A percentile compares a stretch with the other conserved stretches of the same genome.
phyloP scores from a whole-genome alignment of 2,888 invertebrate genomes.

The Folsomia manolachei region DNA sequence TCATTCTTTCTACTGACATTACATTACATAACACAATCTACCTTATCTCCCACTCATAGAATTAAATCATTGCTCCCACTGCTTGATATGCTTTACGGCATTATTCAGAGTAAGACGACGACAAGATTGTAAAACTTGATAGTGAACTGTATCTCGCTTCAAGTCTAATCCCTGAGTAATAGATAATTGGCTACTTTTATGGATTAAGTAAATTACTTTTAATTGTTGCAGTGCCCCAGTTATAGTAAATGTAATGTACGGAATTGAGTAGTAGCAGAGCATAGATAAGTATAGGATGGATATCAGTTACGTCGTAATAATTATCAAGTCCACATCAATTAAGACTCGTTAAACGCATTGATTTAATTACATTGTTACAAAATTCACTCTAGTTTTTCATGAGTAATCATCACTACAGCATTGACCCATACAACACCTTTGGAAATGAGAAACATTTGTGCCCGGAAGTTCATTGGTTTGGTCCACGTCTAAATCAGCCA shows the following conservation, averaged over 20 bases:
- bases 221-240: slow-evolving; percentile 2
- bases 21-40: no score
- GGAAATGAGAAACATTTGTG: slow-evolving; percentile 20
- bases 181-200: neutral
- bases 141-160: neutral
- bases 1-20: neutral
- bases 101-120: slow-evolving; percentile 4
- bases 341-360: neutral
- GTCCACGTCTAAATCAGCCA: slow-evolving; percentile 26
- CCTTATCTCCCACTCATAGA: no score
- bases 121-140: no score
- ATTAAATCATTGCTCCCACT: no score
- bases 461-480: slow-evolving; percentile 12
- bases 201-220: neutral
- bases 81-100: neutral
- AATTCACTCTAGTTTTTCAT: neutral
- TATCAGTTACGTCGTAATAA: neutral
- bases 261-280: neutral
- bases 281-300: no score
- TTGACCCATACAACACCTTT: slow-evolving; percentile 24
- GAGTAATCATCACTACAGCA: slow-evolving; percentile 30
- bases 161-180: slow-evolving; percentile 1
- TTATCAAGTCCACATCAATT: neutral
- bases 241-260: neutral
- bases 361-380: neutral